Percentiles rank a stretch among this genome's conserved stretches.
These are phyloP conservation scores for Dimorphilus gyrociliatus DNA, from an alignment of 2,888 invertebrate genomes.

Conservation along the genomic window DNA sequence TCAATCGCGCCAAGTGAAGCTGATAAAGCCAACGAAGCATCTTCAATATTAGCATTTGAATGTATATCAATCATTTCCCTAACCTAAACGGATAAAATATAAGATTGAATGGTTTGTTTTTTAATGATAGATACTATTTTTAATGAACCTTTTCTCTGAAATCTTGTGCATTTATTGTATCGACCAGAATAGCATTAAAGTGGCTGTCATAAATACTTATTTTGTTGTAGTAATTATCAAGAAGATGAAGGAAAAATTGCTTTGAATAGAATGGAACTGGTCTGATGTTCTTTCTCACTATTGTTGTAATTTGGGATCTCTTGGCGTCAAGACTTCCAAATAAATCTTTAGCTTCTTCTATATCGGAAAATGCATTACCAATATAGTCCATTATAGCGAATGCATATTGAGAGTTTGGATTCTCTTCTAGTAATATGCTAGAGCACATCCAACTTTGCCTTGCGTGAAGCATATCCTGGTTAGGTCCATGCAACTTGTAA, in stretches of 20 bases:
- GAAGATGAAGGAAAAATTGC: slow-evolving; percentile 1
- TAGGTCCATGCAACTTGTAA: neutral
- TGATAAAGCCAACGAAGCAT: neutral
- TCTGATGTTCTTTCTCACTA: neutral
- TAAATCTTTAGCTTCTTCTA: too few relatives aligned
- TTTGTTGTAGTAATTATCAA: slow-evolving; percentile 2
- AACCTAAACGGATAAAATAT: slow-evolving; percentile 1
- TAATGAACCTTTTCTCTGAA: neutral
- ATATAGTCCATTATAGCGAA: too few relatives aligned
- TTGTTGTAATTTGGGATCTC: neutral
- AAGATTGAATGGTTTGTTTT: neutral
- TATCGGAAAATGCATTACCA: too few relatives aligned
- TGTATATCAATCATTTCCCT: slow-evolving; percentile 2
- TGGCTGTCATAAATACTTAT: slow-evolving; percentile 2
- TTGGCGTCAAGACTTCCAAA: too few relatives aligned
- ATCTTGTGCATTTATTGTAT: neutral
- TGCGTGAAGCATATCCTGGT: slow-evolving; percentile 1
- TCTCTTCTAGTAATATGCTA: too few relatives aligned
- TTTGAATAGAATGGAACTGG: slow-evolving; percentile 4
- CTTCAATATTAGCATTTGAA: slow-evolving; percentile 2
- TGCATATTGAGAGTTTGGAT: too few relatives aligned
- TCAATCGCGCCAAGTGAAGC: slow-evolving; percentile 1
- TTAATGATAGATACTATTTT: neutral
- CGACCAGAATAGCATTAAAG: neutral
- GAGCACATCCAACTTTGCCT: slow-evolving; percentile 3